Conservation (phyloP, 2,888 invertebrate species). For the Mythimna loreyi region DNA sequence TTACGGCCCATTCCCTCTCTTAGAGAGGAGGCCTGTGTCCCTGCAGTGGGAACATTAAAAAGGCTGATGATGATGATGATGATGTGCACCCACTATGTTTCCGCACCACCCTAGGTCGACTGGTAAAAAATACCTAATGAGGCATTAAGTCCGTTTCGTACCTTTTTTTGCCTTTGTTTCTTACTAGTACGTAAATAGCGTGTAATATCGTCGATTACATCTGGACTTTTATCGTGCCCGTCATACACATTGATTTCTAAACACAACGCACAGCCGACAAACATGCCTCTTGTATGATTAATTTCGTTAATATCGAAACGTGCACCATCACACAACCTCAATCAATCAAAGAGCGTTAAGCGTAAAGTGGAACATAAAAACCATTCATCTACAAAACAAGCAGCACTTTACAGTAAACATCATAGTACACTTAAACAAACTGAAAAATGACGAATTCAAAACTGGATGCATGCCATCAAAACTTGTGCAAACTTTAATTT, state of each 20-base stretch:
- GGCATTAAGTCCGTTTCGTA: too few relatives aligned
- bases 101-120: too few relatives aligned
- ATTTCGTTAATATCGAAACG: slow-evolving; percentile 49
- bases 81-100: too few relatives aligned
- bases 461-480: slow-evolving; percentile 61
- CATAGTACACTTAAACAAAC: slow-evolving; percentile 41
- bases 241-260: slow-evolving; percentile 11
- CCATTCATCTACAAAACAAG: slow-evolving; percentile 28
- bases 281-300: slow-evolving; percentile 45
- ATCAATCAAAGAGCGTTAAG: slow-evolving; percentile 45
- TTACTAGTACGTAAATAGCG: too few relatives aligned
- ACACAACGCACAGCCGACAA: slow-evolving; percentile 18
- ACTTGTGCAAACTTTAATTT: slow-evolving; percentile 62
- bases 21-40: too few relatives aligned
- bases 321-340: slow-evolving; percentile 40
- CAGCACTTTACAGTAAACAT: slow-evolving; percentile 39
- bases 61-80: too few relatives aligned
- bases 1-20: too few relatives aligned
- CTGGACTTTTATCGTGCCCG: slow-evolving; percentile 19
- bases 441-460: slow-evolving; percentile 51
- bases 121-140: too few relatives aligned
- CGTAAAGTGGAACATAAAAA: slow-evolving; percentile 29
- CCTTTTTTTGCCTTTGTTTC: too few relatives aligned
- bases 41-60: too few relatives aligned
- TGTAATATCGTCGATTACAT: slow-evolving; percentile 12